Evolutionary conservation across 1,140 invertebrate species (phyloP), one percentile per base, ranked within the genome.

Genomic region (Probaryconus sp.): DNA sequence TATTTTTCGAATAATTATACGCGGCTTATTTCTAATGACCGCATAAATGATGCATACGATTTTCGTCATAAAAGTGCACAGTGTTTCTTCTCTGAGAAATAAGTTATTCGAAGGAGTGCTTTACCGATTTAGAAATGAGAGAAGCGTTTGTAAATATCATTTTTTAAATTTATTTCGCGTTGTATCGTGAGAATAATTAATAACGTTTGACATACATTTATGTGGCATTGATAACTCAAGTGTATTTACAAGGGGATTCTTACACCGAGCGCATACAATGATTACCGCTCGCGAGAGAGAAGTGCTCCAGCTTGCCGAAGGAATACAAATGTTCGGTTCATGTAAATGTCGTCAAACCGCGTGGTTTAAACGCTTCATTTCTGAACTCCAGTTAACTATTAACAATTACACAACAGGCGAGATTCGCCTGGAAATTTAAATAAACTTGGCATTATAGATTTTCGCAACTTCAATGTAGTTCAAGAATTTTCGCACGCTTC

Each of bases 151-250:
- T 35, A 35, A 16, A 42, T 28, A 35, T 38, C 21, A n/a, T 18
- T 5, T 2, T 40, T 38, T 53, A 67, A 56, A 67, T 48, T 48
- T 5, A 28, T 50, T 42, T 24, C 7, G 21, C 21, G 21, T 7
- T 3, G 21, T 24, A 24, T 4, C 21, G 3, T 24, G 7, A 47
- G 21, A 67, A 56, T 55, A 67, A 67, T 56, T 67, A 56, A 67
- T 67, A 67, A 56, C 24, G 63, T 48, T 67, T 67, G 63, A 67
- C 50, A 67, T 18, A 53, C 42, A 40, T 51, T 56, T 56, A 30
- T 38, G 35, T 51, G 18, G 28, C 42, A 65, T 55, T 37, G 40
- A 37, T 37, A 50, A 67, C n/a, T 67, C 43, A 48, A 40, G 56
- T 56, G 50, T 26, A 56, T 48, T 48, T 38, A 38, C 33, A 26